Base-by-base conservation (phyloP, 2,888 invertebrate genomes). In the Syrista parreyssii region DNA sequence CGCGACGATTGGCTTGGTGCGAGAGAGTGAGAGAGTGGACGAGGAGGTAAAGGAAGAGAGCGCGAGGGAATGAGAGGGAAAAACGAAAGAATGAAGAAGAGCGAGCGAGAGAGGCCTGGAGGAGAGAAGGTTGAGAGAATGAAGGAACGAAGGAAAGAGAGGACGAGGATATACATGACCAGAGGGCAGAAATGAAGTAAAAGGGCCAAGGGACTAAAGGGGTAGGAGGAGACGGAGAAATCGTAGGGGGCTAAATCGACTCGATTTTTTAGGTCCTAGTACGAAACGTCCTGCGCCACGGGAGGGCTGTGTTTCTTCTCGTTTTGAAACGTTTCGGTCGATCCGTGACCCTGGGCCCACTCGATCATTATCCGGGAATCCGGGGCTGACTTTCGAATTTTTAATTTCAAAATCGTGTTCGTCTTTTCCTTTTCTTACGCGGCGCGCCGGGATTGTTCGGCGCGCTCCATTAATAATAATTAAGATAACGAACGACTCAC, bases 231-330 rank as follows among this genome's bases (percentile, higher is more conserved):
- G 12, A 33, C 71, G 4, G 31, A 71, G 71, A 31, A 33, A 31
- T 32, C 71, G 71, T 31, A 31, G 31, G 33, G 55, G 71, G 85
- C 87, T 88, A 88, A 88, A 88, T 87, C 84, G 87, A 86, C 83
- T 85, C 88, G 87, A 89, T 89, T 89, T 89, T 89, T 89, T 86
- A 86, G 83, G 84, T 83, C 78, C 85, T 85, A 79, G 84, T 81
- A 76, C 85, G 80, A 80, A 82, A 81, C 83, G 82, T 82, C 82
- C 83, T 83, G 84, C 89, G 80, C 90, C 85, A 85, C 90, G 86
- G 89, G 90, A 85, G 85, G 87, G 84, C 90, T 87, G 84, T 90
- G 90, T 90, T 90, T 88, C 89, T 88, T 55, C 86, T 88, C 87
- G 86, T 87, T 88, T 86, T 85, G 85, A 87, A 85, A 85, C 86